phyloP scores from a whole-genome alignment of 2,888 invertebrate genomes.

The Cartodere bifasciata region DNA sequence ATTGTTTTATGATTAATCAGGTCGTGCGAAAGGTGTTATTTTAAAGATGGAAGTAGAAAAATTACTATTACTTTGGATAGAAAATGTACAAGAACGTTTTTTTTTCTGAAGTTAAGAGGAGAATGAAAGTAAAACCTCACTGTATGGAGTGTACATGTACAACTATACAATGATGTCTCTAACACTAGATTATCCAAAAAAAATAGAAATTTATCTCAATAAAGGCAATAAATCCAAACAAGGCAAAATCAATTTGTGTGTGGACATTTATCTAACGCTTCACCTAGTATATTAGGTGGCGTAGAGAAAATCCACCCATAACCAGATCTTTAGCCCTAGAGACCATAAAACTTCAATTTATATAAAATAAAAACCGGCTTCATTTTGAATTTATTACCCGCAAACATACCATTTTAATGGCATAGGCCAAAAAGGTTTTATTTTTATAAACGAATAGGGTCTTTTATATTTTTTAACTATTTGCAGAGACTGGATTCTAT shows the following conservation, averaged over 20 bases:
- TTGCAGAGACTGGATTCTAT: no score
- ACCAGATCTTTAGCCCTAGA: slow-evolving; percentile 26
- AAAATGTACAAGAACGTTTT: no score
- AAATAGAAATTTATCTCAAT: slow-evolving; percentile 30
- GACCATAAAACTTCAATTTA: slow-evolving; percentile 32
- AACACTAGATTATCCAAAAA: no score
- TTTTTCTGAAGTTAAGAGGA: no score
- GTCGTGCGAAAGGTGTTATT: no score
- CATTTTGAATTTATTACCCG: slow-evolving; percentile 26
- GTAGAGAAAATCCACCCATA: slow-evolving; percentile 25
- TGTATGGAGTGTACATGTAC: neutral
- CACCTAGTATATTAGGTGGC: slow-evolving; percentile 19
- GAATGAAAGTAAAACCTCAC: no score
- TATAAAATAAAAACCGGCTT: slow-evolving; percentile 22
- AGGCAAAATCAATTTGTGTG: slow-evolving; percentile 29
- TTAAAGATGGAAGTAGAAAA: no score
- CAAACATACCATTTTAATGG: slow-evolving; percentile 27
- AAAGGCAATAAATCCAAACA: slow-evolving; percentile 29
- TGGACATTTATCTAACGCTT: slow-evolving; percentile 23
- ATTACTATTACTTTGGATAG: no score
- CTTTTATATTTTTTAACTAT: no score
- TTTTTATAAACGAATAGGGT: no score
- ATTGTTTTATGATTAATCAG: no score
- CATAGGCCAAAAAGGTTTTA: no score
- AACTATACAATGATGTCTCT: neutral